These are phyloP conservation scores for Polyommatus icarus DNA, from an alignment of 2,888 invertebrate species.

Conservation along the genomic window DNA sequence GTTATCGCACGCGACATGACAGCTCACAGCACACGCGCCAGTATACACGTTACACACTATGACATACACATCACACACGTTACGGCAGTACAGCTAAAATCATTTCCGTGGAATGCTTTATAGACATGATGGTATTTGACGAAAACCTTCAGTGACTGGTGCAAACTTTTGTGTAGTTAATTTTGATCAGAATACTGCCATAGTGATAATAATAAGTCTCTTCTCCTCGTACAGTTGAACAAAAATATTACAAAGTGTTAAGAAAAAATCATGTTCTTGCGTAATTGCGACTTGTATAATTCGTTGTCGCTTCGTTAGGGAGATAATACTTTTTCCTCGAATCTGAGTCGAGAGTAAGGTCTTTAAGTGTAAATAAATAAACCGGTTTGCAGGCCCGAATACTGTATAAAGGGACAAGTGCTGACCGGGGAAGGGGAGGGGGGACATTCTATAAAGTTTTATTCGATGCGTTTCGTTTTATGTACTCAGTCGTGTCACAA, in stretches of 20 bases:
- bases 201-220: too few relatives aligned
- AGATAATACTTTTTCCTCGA: background rate
- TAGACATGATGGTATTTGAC: background rate
- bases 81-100: too few relatives aligned
- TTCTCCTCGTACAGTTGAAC: too few relatives aligned
- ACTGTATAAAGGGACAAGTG: background rate
- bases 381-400: background rate
- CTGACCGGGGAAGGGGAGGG: background rate
- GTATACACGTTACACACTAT: background rate
- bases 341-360: background rate
- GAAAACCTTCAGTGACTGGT: too few relatives aligned
- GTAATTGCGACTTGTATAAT: too few relatives aligned
- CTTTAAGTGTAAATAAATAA: slow-evolving; percentile 3
- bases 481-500: background rate
- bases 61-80: background rate
- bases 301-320: background rate
- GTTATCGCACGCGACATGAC: slow-evolving; percentile 11
- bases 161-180: too few relatives aligned
- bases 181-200: too few relatives aligned
- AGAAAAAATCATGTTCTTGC: too few relatives aligned
- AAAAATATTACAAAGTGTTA: too few relatives aligned
- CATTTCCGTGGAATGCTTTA: too few relatives aligned
- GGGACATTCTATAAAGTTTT: background rate
- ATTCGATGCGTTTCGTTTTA: slow-evolving; percentile 7
- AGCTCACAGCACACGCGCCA: background rate